A percentile compares a stretch with the other conserved stretches of the same genome.
phyloP scores from a whole-genome alignment of 2,888 invertebrate species.

The Cinara cedri region DNA sequence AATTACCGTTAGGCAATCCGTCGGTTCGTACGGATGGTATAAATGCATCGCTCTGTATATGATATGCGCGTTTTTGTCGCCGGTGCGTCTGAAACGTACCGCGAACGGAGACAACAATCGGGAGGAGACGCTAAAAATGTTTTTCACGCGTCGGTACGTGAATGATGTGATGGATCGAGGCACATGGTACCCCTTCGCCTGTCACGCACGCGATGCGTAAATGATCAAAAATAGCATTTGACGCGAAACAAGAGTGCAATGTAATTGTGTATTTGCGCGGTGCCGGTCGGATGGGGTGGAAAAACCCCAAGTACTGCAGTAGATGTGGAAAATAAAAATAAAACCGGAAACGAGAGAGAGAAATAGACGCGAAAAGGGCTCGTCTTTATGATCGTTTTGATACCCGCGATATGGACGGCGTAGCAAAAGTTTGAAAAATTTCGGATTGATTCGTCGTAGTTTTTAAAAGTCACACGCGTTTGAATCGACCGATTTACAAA shows the following conservation, averaged over 20 bases:
- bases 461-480: too few species aligned
- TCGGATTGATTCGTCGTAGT: too few species aligned
- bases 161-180: conserved; percentile 49
- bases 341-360: not conserved
- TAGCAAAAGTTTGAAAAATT: too few species aligned
- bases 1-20: too few species aligned
- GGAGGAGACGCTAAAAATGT: conserved; percentile 25
- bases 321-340: conserved; percentile 3
- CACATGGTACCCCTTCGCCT: conserved; percentile 40
- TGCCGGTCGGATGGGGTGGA: conserved; percentile 1
- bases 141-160: conserved; percentile 42
- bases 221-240: conserved; percentile 54
- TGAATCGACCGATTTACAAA: too few species aligned
- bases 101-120: not conserved
- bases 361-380: not conserved
- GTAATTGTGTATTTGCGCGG: conserved; percentile 31
- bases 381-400: too few species aligned
- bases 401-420: too few species aligned
- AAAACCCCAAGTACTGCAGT: not conserved
- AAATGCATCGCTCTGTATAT: too few species aligned
- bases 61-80: not conserved
- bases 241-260: conserved; percentile 47
- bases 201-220: conserved; percentile 36
- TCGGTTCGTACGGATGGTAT: too few species aligned
- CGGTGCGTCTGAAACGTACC: not conserved